Evolutionary conservation across 1,140 invertebrate species (phyloP).

Genomic region (Stegodyphus dumicola): DNA sequence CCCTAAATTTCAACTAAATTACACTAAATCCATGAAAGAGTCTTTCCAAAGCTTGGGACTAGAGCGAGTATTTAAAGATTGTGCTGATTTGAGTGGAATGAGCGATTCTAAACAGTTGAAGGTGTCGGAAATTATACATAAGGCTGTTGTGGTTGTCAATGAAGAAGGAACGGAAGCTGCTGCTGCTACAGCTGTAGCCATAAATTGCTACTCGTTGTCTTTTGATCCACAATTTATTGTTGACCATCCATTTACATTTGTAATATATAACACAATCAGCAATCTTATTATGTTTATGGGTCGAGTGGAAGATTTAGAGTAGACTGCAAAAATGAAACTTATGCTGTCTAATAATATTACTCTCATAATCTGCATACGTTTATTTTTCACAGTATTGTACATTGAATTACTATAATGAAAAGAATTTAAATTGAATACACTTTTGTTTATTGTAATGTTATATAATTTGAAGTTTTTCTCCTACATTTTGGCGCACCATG

Average conservation of each 20-base stretch:
- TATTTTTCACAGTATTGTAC: too few relatives aligned
- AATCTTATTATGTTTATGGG: constrained; percentile 77
- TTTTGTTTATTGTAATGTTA: too few relatives aligned
- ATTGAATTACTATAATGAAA: too few relatives aligned
- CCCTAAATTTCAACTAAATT: constrained; percentile 81
- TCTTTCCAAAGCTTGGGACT: constrained; percentile 77
- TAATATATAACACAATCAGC: constrained; percentile 74
- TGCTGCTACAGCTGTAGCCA: constrained; percentile 71
- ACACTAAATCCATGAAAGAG: constrained; percentile 74
- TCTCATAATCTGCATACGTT: too few relatives aligned
- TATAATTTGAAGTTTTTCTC: too few relatives aligned
- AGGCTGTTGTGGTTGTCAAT: constrained; percentile 75
- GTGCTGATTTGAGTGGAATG: constrained; percentile 76
- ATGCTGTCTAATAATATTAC: too few relatives aligned
- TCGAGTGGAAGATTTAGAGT: constrained; percentile 38
- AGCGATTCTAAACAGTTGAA: constrained; percentile 69
- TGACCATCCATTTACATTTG: constrained; percentile 79
- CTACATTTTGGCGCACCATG: too few relatives aligned
- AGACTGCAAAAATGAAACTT: too few relatives aligned
- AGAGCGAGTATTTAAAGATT: constrained; percentile 74
- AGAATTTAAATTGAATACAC: too few relatives aligned
- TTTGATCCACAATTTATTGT: constrained; percentile 73
- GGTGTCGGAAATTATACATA: constrained; percentile 69
- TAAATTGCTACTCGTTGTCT: background rate
- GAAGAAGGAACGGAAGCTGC: constrained; percentile 80